Conservation (phyloP, 53 echinoderm and acorn worm genomes). For the Mesocentrotus franciscanus region DNA sequence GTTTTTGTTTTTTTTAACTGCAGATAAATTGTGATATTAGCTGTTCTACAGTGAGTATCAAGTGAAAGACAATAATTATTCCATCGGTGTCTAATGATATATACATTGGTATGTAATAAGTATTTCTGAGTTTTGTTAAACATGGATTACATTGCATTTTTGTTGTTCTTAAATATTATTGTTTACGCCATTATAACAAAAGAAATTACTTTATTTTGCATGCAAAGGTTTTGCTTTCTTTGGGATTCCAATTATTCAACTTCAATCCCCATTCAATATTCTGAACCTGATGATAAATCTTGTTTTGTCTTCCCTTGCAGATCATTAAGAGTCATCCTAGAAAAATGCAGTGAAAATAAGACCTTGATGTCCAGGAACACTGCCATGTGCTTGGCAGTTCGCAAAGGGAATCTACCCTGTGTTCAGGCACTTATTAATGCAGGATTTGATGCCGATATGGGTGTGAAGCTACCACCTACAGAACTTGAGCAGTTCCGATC, state of each 20-base stretch:
- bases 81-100: not conserved
- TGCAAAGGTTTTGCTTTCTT: not conserved
- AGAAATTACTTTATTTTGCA: not conserved
- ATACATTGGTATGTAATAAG: no score
- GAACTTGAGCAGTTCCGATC: conserved; percentile 39
- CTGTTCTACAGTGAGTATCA: not conserved
- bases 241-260: not conserved
- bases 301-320: not conserved
- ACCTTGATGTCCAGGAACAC: conserved; percentile 9
- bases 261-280: not conserved
- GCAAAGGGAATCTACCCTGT: conserved; percentile 15
- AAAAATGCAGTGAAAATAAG: conserved; percentile 21
- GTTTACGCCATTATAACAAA: not conserved
- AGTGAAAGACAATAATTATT: not conserved
- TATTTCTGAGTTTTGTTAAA: no score
- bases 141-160: not conserved
- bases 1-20: not conserved
- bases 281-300: not conserved
- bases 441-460: conserved; percentile 46
- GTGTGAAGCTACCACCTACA: conserved; percentile 30
- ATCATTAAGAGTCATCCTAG: conserved; percentile 7
- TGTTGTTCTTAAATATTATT: not conserved
- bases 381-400: conserved; percentile 43
- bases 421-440: conserved; percentile 21
- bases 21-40: not conserved